A percentile compares a stretch with the other conserved stretches of the same genome.
Evolutionary conservation across 2,797 vertebrate species (phyloP).

Genomic region (Phoebastria nigripes): DNA sequence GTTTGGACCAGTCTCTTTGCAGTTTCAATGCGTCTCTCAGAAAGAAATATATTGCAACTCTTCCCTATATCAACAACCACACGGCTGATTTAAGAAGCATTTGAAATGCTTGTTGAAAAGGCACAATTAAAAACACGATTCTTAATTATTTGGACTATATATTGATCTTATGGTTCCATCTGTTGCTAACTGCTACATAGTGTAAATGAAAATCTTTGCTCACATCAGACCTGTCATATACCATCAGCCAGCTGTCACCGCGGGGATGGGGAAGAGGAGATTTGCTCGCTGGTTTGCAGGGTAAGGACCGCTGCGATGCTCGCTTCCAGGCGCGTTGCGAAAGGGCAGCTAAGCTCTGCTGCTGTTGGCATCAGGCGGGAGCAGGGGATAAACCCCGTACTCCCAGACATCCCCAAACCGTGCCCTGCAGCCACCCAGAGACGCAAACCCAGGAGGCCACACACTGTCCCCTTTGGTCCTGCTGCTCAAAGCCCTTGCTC

Average conservation of each 20-base stretch:
- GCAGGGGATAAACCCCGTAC: background rate
- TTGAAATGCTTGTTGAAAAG: slow-evolving; percentile 32
- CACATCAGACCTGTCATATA: background rate
- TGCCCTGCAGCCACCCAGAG: background rate
- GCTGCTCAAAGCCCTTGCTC: background rate
- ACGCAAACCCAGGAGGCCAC: background rate
- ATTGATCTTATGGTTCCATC: slow-evolving; percentile 40
- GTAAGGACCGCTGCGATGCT: background rate
- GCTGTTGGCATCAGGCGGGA: background rate
- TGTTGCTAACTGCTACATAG: background rate
- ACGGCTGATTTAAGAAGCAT: background rate
- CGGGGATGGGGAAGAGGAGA: fast-evolving
- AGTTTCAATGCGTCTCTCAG: background rate
- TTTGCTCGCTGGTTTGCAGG: background rate
- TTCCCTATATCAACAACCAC: background rate
- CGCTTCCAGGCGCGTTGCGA: fast-evolving
- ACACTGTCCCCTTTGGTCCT: background rate
- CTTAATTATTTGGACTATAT: slow-evolving; percentile 36
- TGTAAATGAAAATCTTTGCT: background rate
- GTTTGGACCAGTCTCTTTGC: background rate
- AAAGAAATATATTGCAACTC: background rate
- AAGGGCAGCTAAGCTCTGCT: background rate
- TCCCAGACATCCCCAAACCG: background rate
- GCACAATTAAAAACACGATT: slow-evolving; percentile 14
- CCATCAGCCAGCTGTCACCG: background rate